Conservation (phyloP, 2,113 vertebrate species). For the Proterorhinus semilunaris region DNA sequence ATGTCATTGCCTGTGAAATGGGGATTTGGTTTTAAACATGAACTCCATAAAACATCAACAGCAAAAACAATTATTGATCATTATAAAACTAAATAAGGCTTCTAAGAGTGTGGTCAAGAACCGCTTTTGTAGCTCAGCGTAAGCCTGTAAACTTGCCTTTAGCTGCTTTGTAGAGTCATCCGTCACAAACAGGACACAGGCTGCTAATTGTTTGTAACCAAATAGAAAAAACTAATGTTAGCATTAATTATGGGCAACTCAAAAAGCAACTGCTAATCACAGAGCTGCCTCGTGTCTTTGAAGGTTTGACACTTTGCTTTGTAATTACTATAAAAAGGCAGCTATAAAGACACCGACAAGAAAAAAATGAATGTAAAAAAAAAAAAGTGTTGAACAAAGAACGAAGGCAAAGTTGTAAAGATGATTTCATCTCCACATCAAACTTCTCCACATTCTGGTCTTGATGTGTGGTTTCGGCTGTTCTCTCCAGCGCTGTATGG, state of each 20-base stretch:
- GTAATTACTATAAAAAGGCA: constrained; percentile 13
- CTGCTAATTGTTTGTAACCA: constrained; percentile 17
- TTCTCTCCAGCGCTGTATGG: constrained; percentile 11
- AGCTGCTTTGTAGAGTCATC: constrained; percentile 1
- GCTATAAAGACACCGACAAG: constrained; percentile 14
- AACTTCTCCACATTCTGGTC: constrained; percentile 13
- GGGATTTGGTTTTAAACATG: no score
- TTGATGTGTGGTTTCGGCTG: constrained; percentile 33
- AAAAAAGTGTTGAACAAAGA: not conserved
- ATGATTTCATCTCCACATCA: constrained; percentile 31
- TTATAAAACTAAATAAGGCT: not conserved
- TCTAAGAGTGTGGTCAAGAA: not conserved
- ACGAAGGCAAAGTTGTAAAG: constrained; percentile 16
- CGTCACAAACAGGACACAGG: constrained; percentile 9
- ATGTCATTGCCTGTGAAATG: no score
- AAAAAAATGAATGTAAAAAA: not conserved
- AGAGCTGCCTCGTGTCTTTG: constrained; percentile 10
- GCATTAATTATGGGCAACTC: constrained; percentile 22
- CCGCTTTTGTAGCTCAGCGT: not conserved
- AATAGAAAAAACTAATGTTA: constrained; percentile 23
- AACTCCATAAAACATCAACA: no score
- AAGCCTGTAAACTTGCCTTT: not conserved
- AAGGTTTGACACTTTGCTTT: constrained; percentile 26
- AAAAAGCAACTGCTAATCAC: constrained; percentile 14
- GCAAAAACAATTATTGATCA: no score